Evolutionary conservation across 1,140 invertebrate genomes (phyloP), one percentile per base, ranked within the genome.

Genomic region (Drosophila ananassae): DNA sequence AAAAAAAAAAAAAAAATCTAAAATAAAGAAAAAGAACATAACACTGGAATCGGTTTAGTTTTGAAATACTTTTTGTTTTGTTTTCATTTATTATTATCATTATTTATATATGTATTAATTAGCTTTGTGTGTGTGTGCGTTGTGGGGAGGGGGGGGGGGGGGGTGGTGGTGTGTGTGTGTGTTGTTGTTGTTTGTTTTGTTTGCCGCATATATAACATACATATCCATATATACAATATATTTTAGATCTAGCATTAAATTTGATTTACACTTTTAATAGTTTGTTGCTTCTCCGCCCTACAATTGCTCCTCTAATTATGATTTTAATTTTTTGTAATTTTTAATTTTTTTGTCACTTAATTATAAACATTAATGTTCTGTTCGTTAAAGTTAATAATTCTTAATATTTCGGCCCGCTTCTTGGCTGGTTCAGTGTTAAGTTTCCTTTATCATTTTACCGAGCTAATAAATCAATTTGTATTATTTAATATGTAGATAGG

Each of bases 241-340:
- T 78, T 82, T 87, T 51, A 63, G 60, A 58, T 67, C 82, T 85
- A 85, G 71, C 71, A 68, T 85, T 85, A 87, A 85, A 87, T 85
- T 85, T 87, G 82, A 85, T 85, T 85, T 85, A 85, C 79, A 87
- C 80, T 82, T 85, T 82, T 87, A 85, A 85, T 85, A 85, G 82
- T 85, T 85, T 87, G 78, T 87, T 85, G 77, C 62, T 44, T 60
- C 62, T 69, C 57, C 71, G 39, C 52, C 34, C 66, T 62, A 32
- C 44, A 77, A 55, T 61, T 71, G 32, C 62, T 75, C 61, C 56
- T 57, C 63, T 71, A 84, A 55, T 85, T 80, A 56, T 77, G 62
- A 76, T 57, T 48, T 50, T 58, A 12, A 57, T 68, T 58, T 68
- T 32, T 28, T 57, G 13, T 46, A 50, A 51, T 24, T 12, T 13